Conservation (phyloP, 2,113 vertebrate genomes). For the Orycteropus afer region DNA sequence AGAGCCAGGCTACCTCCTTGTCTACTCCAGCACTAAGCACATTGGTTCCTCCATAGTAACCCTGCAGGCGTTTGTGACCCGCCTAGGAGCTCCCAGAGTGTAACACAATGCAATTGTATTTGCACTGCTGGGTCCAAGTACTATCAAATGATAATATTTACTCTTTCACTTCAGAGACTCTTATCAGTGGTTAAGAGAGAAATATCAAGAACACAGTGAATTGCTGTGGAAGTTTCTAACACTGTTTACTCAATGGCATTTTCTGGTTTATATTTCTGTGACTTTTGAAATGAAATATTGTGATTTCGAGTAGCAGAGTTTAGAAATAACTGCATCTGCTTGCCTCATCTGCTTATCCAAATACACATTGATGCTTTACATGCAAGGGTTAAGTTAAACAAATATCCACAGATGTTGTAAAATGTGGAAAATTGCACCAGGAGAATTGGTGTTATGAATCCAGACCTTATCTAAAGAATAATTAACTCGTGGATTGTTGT, state of each 20-base stretch:
- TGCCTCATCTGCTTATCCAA: not conserved
- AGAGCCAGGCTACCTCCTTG: not conserved
- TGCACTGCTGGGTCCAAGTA: conserved; percentile 79
- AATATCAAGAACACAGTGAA: conserved; percentile 61
- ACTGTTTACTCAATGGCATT: conserved; percentile 52
- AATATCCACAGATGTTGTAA: conserved; percentile 21
- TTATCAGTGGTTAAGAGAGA: conserved; percentile 81
- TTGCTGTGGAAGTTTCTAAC: conserved; percentile 61
- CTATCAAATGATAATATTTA: conserved; percentile 88
- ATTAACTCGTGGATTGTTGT: conserved; percentile 49
- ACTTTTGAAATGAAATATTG: conserved; percentile 66
- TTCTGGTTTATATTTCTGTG: conserved; percentile 68
- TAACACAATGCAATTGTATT: conserved; percentile 80
- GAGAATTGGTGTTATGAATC: conserved; percentile 51
- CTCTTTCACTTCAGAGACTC: conserved; percentile 86
- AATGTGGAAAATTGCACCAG: conserved; percentile 7
- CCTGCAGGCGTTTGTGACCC: not conserved
- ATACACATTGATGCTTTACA: not conserved
- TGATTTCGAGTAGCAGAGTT: conserved; percentile 59
- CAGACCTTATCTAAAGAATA: conserved; percentile 31
- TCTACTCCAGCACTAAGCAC: conserved; percentile 60
- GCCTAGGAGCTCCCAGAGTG: conserved; percentile 63
- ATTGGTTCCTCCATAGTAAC: conserved; percentile 79
- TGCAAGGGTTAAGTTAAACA: conserved; percentile 14
- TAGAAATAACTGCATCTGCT: conserved; percentile 32